Conservation (phyloP, 1,140 invertebrate genomes). For the Temnothorax longispinosus region DNA sequence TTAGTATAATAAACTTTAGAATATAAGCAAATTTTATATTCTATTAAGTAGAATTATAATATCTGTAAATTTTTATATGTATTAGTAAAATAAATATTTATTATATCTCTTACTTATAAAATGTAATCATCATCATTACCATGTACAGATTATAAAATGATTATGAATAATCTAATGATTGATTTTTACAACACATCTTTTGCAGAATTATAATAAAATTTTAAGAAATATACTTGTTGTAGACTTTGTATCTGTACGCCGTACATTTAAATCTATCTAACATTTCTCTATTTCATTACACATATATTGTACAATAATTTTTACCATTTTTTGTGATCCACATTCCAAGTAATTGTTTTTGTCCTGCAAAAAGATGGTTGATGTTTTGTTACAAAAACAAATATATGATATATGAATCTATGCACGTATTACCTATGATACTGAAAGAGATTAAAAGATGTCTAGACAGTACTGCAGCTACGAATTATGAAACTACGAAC, state of each 20-base stretch:
- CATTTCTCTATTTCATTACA: constrained; percentile 36
- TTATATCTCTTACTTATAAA: background rate
- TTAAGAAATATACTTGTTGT: constrained; percentile 31
- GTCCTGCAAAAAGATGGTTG: constrained; percentile 90
- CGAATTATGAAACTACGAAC: background rate
- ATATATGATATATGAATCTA: constrained; percentile 70
- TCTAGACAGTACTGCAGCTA: constrained; percentile 1
- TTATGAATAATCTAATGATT: constrained; percentile 24
- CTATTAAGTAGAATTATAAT: constrained; percentile 10
- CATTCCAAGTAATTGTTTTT: constrained; percentile 93
- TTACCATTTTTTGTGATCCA: constrained; percentile 93
- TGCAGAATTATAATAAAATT: constrained; percentile 50
- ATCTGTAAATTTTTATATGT: background rate
- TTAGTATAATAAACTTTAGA: background rate
- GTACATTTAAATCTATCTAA: constrained; percentile 35
- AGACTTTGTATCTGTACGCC: constrained; percentile 12
- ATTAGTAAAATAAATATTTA: background rate
- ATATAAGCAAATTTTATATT: background rate
- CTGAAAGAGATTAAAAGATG: constrained; percentile 21
- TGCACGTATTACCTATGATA: constrained; percentile 39
- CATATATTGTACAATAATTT: constrained; percentile 69
- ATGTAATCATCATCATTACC: background rate
- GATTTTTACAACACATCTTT: constrained; percentile 53
- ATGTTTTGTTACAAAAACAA: constrained; percentile 71
- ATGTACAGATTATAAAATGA: constrained; percentile 24